Evolutionary conservation across 2,797 vertebrate genomes (phyloP), one percentile per base, ranked within the genome.

Genomic region (Sebastes iracundus): DNA sequence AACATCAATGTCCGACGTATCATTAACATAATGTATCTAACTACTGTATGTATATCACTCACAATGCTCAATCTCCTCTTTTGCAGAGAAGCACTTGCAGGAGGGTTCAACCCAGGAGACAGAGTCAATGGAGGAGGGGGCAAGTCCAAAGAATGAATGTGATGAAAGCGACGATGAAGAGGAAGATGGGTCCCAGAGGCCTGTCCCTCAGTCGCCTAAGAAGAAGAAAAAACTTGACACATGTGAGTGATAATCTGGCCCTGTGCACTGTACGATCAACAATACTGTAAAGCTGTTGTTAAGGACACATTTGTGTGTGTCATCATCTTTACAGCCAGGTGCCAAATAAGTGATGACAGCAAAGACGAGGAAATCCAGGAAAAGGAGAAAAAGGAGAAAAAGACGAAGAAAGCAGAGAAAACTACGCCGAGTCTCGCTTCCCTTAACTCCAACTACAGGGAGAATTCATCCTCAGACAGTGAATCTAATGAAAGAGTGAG

Each of bases 361-460:
- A 94, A 89, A 84, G 95, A 94, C 0, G 94, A 93, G 6, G 93
- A 94, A 25, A 60, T 77, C n/a, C 75, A 64, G 3, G 70, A 76
- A 38, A 87, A 80, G 77, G 86, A 42, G 38, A 42, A 42, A 42
- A 42, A 35, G 61, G 42, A 60, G 0, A 87, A 88, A 32, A 89
- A 84, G 84, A 27, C 20, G 20, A 82, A 81, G 28, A 94, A 93
- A 79, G 46, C 46, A 10, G 88, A 89, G 30, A 94, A 94, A 82
- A 84, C 75, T 1, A 75, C 86, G 0, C 78, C 53, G 1, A 94
- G 89, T 80, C 68, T 96, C 12, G 95, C 91, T 0, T 94, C 93
- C 2, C 89, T 95, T 1, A 96, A 96, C 89, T 94, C 94, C 18
- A 96, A 96, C 89, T 94, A 93, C 86, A 95, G 92, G 67, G 86